Percentiles rank a stretch among this genome's conserved stretches.
Conservation (phyloP, 2,797 vertebrate genomes). For the Neosalanx taihuensis region DNA sequence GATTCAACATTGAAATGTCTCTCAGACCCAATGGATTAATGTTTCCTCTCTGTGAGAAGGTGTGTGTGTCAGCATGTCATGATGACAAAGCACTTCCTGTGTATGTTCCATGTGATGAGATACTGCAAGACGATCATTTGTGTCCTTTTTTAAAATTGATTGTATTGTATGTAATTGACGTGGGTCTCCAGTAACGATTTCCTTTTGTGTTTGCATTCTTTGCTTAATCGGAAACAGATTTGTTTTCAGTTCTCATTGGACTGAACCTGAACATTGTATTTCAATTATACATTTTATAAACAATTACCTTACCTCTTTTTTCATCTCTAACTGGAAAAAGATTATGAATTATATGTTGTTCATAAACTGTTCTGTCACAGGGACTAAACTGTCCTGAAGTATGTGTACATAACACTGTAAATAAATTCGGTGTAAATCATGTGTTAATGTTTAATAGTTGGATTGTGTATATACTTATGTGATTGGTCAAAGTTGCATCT, state of each 20-base stretch:
- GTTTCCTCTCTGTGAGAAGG: conserved; percentile 68
- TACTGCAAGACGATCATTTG: conserved; percentile 37
- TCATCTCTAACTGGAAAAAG: too few species aligned
- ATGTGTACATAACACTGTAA: conserved; percentile 8
- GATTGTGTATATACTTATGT: neutral
- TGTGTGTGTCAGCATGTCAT: conserved; percentile 54
- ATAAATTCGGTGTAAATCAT: conserved; percentile 3
- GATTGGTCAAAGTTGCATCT: too few species aligned
- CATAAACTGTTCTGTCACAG: neutral
- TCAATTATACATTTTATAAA: neutral
- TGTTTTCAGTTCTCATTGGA: neutral
- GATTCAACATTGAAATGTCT: conserved; percentile 3
- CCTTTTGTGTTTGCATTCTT: neutral
- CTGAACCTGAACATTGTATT: neutral
- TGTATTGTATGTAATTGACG: conserved; percentile 4
- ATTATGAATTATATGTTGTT: too few species aligned
- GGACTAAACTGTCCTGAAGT: neutral
- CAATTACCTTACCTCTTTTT: too few species aligned
- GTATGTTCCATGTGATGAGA: conserved; percentile 18
- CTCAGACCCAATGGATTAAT: conserved; percentile 7
- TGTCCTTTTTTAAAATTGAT: conserved; percentile 24
- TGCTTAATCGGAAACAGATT: neutral
- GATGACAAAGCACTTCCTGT: conserved; percentile 54
- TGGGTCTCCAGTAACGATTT: neutral
- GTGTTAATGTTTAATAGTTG: neutral